phyloP scores from a whole-genome alignment of 2,113 vertebrate species.

The Salvelinus alpinus region DNA sequence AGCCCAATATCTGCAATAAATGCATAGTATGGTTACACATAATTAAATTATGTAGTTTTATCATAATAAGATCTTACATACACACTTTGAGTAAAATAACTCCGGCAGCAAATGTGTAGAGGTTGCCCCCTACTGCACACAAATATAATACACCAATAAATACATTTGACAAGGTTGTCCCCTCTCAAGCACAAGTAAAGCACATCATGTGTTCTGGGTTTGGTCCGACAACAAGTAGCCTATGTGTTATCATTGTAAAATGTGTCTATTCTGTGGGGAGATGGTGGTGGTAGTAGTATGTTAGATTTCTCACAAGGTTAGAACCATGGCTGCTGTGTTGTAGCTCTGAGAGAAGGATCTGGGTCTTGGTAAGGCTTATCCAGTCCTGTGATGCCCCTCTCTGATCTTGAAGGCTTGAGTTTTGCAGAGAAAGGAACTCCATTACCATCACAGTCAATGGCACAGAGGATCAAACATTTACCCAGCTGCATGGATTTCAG shows the following conservation, averaged over 20 bases:
- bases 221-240: no score
- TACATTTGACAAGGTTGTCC: no score
- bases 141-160: not conserved
- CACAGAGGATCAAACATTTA: not conserved
- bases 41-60: not conserved
- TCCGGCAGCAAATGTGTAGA: not conserved
- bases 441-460: not conserved
- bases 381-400: slow-evolving; percentile 66
- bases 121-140: not conserved
- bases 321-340: no score
- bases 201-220: no score
- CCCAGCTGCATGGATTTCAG: not conserved
- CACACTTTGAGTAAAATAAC: not conserved
- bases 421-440: slow-evolving; percentile 25
- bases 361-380: no score
- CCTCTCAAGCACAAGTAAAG: no score
- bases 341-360: no score
- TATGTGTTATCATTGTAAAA: no score
- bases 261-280: no score
- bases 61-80: not conserved
- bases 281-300: no score
- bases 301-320: no score
- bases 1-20: not conserved
- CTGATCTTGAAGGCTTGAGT: slow-evolving; percentile 71
- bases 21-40: not conserved